phyloP scores from a whole-genome alignment of 2,888 invertebrate genomes.

The Sympetrum striolatum region DNA sequence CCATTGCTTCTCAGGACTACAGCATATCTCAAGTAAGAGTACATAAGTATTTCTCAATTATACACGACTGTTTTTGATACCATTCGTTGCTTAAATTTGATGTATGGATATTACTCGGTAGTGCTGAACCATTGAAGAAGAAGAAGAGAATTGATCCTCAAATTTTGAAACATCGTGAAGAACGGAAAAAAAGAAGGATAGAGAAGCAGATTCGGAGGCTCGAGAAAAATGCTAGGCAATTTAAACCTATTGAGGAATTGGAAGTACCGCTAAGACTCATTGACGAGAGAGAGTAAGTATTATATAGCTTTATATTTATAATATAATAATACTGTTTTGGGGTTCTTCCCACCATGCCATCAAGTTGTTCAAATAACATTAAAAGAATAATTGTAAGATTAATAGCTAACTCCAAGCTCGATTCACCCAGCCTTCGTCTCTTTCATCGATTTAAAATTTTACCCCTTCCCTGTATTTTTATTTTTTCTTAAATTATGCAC shows the following conservation, averaged over 20 bases:
- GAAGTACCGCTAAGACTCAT: conserved; percentile 74
- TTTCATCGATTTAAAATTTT: too few relatives aligned
- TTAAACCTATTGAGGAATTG: conserved; percentile 90
- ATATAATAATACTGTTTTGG: too few relatives aligned
- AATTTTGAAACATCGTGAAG: conserved; percentile 80
- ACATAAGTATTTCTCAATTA: background rate
- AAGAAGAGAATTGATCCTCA: conserved; percentile 86
- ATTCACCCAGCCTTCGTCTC: too few relatives aligned
- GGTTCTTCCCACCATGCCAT: too few relatives aligned
- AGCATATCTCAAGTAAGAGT: conserved; percentile 56
- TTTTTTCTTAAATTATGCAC: too few relatives aligned
- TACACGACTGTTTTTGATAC: background rate
- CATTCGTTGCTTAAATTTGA: background rate
- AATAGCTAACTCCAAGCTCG: too few relatives aligned
- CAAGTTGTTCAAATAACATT: too few relatives aligned
- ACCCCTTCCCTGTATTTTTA: too few relatives aligned
- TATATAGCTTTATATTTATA: too few relatives aligned
- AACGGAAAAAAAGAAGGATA: conserved; percentile 79
- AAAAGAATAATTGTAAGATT: too few relatives aligned
- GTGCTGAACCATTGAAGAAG: conserved; percentile 89
- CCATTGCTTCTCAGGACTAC: conserved; percentile 57
- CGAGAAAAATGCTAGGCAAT: conserved; percentile 78
- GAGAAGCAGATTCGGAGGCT: conserved; percentile 86
- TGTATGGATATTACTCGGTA: conserved; percentile 53
- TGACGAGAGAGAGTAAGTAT: conserved; percentile 69